phyloP scores from a whole-genome alignment of 2,113 vertebrate genomes.

The Corvus moneduloides region DNA sequence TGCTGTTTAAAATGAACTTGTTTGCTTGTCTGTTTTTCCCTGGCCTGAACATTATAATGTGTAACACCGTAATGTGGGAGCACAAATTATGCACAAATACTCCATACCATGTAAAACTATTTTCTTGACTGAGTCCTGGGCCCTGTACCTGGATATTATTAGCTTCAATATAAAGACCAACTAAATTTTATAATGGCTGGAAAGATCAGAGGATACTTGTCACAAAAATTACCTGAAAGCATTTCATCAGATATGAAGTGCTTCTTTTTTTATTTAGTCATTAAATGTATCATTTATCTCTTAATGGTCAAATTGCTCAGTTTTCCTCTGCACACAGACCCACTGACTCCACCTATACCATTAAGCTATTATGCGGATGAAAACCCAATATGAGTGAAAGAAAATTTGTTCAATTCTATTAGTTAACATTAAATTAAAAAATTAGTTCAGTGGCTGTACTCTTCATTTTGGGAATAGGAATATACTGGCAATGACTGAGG shows the following conservation, averaged over 20 bases:
- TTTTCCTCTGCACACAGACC: neutral
- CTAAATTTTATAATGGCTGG: neutral
- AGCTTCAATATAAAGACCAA: neutral
- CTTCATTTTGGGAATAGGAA: neutral
- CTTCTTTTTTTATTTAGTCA: neutral
- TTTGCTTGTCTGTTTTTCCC: neutral
- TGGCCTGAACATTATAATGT: neutral
- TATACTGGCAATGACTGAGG: neutral
- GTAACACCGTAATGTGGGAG: neutral
- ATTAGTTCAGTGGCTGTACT: neutral
- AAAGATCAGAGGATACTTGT: neutral
- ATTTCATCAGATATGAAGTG: neutral
- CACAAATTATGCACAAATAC: neutral
- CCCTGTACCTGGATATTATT: neutral
- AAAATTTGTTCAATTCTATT: neutral
- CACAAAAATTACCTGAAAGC: neutral
- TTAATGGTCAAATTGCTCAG: neutral
- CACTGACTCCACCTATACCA: neutral
- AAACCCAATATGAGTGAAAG: neutral
- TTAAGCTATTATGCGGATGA: neutral
- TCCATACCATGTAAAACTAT: neutral
- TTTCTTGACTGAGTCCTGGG: neutral
- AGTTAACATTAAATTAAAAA: neutral
- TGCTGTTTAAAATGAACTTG: neutral
- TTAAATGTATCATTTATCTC: neutral